Conservation (phyloP, 2,113 vertebrate species). For the Hippolais icterina region DNA sequence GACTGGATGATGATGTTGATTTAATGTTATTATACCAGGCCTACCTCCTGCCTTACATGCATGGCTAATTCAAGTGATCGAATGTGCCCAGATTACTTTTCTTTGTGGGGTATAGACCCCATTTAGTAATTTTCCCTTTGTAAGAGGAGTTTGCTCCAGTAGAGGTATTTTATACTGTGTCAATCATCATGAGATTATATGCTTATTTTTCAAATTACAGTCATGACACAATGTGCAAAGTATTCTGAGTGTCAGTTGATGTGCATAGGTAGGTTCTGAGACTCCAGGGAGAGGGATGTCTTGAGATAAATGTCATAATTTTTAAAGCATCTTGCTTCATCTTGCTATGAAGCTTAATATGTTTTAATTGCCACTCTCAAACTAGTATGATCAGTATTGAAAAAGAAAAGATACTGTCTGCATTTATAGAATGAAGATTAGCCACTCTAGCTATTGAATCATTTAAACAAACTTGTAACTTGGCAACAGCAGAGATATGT, state of each 20-base stretch:
- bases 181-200: background rate
- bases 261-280: background rate
- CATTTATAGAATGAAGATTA: background rate
- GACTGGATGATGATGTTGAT: background rate
- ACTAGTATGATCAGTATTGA: background rate
- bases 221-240: background rate
- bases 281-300: background rate
- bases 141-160: background rate
- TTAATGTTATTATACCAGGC: background rate
- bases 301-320: background rate
- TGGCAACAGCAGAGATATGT: background rate
- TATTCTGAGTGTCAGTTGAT: background rate
- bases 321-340: background rate
- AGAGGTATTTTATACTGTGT: background rate
- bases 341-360: background rate
- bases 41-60: background rate
- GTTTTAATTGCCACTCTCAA: background rate
- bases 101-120: background rate
- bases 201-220: background rate
- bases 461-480: background rate
- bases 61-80: background rate
- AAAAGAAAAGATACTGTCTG: background rate
- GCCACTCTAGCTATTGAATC: fast-evolving
- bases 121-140: background rate
- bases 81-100: background rate